Evolutionary conservation across 2,113 vertebrate genomes (phyloP).

Genomic region (Etia nguti): DNA sequence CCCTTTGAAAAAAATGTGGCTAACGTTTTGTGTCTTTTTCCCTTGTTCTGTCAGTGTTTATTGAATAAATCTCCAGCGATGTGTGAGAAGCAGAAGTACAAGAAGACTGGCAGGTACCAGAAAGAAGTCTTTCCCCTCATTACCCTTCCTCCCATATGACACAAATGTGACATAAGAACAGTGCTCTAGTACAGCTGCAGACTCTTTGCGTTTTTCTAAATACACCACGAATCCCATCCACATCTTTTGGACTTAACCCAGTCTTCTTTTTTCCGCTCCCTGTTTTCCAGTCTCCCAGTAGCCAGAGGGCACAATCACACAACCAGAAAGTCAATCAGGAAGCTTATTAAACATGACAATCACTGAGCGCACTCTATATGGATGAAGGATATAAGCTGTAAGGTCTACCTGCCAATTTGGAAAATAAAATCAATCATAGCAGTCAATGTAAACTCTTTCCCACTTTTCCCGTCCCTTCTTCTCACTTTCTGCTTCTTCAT

Average conservation of each 20-base stretch:
- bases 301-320: slow-evolving; percentile 56
- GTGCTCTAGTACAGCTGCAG: not conserved
- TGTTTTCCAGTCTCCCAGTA: slow-evolving; percentile 22
- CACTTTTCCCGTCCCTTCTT: not conserved
- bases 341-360: slow-evolving; percentile 64
- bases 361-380: slow-evolving; percentile 44
- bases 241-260: not conserved
- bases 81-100: not conserved
- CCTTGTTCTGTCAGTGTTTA: not conserved
- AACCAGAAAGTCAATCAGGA: slow-evolving; percentile 53
- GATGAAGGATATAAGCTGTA: slow-evolving; percentile 44
- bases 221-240: not conserved
- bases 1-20: not conserved
- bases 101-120: not conserved
- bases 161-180: not conserved
- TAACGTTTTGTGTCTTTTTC: not conserved
- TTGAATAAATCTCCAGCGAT: not conserved
- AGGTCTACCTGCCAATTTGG: slow-evolving; percentile 55
- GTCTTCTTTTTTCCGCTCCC: not conserved
- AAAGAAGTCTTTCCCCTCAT: not conserved
- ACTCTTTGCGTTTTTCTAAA: not conserved
- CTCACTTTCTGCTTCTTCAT: not conserved
- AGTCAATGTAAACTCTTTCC: slow-evolving; percentile 17
- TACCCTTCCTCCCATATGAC: not conserved
- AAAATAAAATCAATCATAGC: slow-evolving; percentile 57